Evolutionary conservation across 2,888 invertebrate genomes (phyloP).

Genomic region (Hedya salicella): DNA sequence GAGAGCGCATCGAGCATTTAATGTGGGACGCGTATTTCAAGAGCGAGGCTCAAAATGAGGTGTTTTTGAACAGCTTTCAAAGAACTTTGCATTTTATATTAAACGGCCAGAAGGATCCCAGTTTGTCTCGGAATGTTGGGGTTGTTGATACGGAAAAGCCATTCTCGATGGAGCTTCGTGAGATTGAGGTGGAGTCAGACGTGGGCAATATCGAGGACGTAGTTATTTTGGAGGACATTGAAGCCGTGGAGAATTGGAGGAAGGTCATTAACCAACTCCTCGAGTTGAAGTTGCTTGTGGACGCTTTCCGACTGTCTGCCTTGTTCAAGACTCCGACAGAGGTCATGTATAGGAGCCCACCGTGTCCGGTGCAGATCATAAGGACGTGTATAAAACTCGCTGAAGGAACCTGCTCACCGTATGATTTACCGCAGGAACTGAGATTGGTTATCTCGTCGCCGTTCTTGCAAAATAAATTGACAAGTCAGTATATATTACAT

Average conservation of each 20-base stretch:
- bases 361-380: slow-evolving; percentile 83
- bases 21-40: slow-evolving; percentile 80
- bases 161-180: slow-evolving; percentile 69
- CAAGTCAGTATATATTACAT: slow-evolving; percentile 59
- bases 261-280: slow-evolving; percentile 82
- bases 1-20: slow-evolving; percentile 75
- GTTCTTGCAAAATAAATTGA: slow-evolving; percentile 66
- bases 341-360: slow-evolving; percentile 65
- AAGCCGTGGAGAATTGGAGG: slow-evolving; percentile 74
- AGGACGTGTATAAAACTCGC: slow-evolving; percentile 87
- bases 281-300: slow-evolving; percentile 83
- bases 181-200: slow-evolving; percentile 78
- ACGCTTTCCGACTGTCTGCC: slow-evolving; percentile 85
- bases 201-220: slow-evolving; percentile 75
- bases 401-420: slow-evolving; percentile 86
- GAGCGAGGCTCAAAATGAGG: slow-evolving; percentile 58
- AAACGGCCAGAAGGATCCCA: slow-evolving; percentile 69
- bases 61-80: slow-evolving; percentile 68
- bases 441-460: slow-evolving; percentile 82
- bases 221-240: slow-evolving; percentile 68
- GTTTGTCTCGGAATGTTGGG: slow-evolving; percentile 64
- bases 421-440: slow-evolving; percentile 87
- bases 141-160: slow-evolving; percentile 64
- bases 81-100: slow-evolving; percentile 71
- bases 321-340: slow-evolving; percentile 81